These are phyloP conservation scores for Athrips mouffetella DNA, from an alignment of 2,888 invertebrate species.

Conservation along the genomic window DNA sequence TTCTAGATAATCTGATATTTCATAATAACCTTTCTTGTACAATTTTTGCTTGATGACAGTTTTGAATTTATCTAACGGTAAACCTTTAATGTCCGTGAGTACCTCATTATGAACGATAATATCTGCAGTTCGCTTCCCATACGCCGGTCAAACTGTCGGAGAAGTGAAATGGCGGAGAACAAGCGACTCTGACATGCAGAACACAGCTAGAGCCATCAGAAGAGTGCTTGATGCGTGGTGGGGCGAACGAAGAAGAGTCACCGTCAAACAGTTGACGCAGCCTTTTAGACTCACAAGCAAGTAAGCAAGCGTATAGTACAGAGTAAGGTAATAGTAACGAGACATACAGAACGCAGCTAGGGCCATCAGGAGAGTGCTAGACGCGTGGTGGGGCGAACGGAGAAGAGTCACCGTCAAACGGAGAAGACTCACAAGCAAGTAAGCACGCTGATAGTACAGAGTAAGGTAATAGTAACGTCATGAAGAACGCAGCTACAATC, in stretches of 20 bases:
- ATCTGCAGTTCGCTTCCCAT: conserved; percentile 65
- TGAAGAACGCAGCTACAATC: conserved; percentile 43
- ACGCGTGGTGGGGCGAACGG: conserved; percentile 70
- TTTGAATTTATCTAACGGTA: too few species aligned
- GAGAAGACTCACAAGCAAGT: neutral
- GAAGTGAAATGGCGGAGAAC: conserved; percentile 59
- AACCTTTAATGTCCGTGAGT: too few species aligned
- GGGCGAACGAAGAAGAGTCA: conserved; percentile 58
- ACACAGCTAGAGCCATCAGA: conserved; percentile 47
- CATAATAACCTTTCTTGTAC: too few species aligned
- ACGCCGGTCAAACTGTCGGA: conserved; percentile 67
- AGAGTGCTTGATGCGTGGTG: conserved; percentile 69
- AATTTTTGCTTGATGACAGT: too few species aligned
- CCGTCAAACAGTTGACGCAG: conserved; percentile 43
- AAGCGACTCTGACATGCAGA: conserved; percentile 41
- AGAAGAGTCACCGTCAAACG: conserved; percentile 47
- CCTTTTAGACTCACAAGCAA: conserved; percentile 52
- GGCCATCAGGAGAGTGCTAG: conserved; percentile 54
- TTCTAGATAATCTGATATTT: too few species aligned
- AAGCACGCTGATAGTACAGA: neutral
- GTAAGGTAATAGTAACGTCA: too few species aligned
- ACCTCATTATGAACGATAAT: too few species aligned
- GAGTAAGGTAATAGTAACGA: too few species aligned
- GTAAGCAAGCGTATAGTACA: conserved; percentile 29
- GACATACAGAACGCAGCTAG: conserved; percentile 44